These are phyloP conservation scores for Bombus affinis DNA, from an alignment of 1,140 invertebrate species.

Conservation along the genomic window DNA sequence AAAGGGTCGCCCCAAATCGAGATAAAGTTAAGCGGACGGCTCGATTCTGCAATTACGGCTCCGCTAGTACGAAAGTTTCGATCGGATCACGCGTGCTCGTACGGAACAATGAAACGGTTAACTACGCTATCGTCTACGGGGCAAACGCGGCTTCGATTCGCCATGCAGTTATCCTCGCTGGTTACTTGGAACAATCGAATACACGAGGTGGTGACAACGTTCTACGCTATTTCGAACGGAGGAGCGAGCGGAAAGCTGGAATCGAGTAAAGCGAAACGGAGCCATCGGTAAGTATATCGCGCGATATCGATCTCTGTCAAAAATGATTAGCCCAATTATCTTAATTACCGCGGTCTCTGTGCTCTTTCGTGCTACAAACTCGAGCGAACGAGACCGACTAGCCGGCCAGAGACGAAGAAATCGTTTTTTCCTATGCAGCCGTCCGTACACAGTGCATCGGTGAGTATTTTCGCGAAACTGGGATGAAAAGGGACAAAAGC, in stretches of 20 bases:
- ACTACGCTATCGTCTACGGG: neutral
- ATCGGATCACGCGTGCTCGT: slow-evolving; percentile 20
- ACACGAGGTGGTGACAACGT: neutral
- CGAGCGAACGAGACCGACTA: slow-evolving; percentile 7
- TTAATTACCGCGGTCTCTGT: slow-evolving; percentile 70
- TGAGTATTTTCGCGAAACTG: slow-evolving; percentile 38
- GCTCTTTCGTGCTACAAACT: slow-evolving; percentile 53
- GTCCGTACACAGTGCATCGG: slow-evolving; percentile 14
- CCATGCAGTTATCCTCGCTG: neutral
- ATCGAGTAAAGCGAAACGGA: too few relatives aligned
- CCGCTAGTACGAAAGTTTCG: slow-evolving; percentile 9
- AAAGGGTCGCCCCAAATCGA: neutral
- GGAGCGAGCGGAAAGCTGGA: neutral
- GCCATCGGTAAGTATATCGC: slow-evolving; percentile 58
- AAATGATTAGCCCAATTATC: slow-evolving; percentile 78
- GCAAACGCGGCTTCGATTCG: slow-evolving; percentile 3
- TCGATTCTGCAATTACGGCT: slow-evolving; percentile 24
- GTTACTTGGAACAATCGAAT: neutral
- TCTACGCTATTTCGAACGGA: neutral
- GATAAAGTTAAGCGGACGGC: slow-evolving; percentile 8
- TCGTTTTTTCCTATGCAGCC: neutral
- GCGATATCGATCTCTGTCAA: slow-evolving; percentile 65
- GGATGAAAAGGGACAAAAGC: slow-evolving; percentile 52
- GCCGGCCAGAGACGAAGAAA: slow-evolving; percentile 6
- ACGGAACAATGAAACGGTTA: slow-evolving; percentile 30